A percentile compares a stretch with the other conserved stretches of the same genome.
phyloP scores from a whole-genome alignment of 2,888 invertebrate genomes.

The Parthenolecanium corni region DNA sequence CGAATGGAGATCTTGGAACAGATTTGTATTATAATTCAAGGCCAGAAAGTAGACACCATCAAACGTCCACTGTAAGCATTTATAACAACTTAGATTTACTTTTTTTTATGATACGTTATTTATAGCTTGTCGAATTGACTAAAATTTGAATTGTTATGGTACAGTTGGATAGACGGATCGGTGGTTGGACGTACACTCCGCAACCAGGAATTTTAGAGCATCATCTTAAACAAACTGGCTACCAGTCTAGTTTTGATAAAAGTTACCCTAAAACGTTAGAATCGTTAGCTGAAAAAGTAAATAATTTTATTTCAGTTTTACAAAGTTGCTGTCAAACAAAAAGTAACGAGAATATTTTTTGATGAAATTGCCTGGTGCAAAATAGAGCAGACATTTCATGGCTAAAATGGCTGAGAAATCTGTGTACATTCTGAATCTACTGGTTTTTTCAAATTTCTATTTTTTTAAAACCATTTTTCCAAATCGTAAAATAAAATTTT shows the following conservation, averaged over 20 bases:
- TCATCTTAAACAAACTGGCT: conserved; percentile 76
- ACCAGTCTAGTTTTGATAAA: conserved; percentile 70
- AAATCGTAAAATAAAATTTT: too few species aligned
- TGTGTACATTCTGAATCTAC: too few species aligned
- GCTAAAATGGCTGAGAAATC: too few species aligned
- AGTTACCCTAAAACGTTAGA: conserved; percentile 78
- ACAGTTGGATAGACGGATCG: conserved; percentile 33
- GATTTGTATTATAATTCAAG: conserved; percentile 74
- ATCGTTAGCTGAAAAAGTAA: conserved; percentile 72
- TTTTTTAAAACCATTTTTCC: too few species aligned
- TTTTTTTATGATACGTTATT: too few species aligned
- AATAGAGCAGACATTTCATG: too few species aligned
- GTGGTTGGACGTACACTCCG: conserved; percentile 53
- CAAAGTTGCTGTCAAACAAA: neutral
- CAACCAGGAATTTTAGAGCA: conserved; percentile 78
- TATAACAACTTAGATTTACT: too few species aligned
- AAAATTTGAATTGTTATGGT: neutral
- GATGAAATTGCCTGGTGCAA: neutral
- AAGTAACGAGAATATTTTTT: neutral
- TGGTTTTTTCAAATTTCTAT: too few species aligned
- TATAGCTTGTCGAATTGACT: neutral
- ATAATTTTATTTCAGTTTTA: too few species aligned
- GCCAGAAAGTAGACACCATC: conserved; percentile 32
- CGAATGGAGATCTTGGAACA: conserved; percentile 42
- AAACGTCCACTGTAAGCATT: conserved; percentile 31